phyloP scores from a whole-genome alignment of 1,140 invertebrate genomes.

The Lordiphosa stackelbergi region DNA sequence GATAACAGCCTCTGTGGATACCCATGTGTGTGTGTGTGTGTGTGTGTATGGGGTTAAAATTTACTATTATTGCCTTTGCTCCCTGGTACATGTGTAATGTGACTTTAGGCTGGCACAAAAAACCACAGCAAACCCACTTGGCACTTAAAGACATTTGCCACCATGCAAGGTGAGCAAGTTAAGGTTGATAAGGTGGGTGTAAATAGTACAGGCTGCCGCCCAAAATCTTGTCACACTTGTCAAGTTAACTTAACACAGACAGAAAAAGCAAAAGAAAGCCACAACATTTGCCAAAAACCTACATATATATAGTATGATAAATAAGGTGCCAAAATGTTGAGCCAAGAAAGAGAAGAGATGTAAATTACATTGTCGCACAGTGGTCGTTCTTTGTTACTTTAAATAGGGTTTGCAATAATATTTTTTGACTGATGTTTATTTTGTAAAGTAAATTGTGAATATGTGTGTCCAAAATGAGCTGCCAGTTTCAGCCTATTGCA shows the following conservation, averaged over 20 bases:
- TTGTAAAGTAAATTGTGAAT: too few relatives aligned
- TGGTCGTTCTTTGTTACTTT: too few relatives aligned
- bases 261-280: neutral
- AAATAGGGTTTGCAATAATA: too few relatives aligned
- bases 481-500: too few relatives aligned
- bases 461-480: too few relatives aligned
- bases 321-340: slow-evolving; percentile 5
- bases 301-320: slow-evolving; percentile 4
- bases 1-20: slow-evolving; percentile 6
- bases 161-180: slow-evolving; percentile 24
- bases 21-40: neutral
- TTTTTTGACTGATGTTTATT: too few relatives aligned
- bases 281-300: slow-evolving; percentile 1
- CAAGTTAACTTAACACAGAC: slow-evolving; percentile 41
- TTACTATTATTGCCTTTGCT: slow-evolving; percentile 54
- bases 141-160: slow-evolving; percentile 24
- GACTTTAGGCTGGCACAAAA: slow-evolving; percentile 30
- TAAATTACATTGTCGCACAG: slow-evolving; percentile 4
- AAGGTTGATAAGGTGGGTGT: slow-evolving; percentile 1
- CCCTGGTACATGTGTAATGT: slow-evolving; percentile 61
- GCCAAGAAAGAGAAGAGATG: neutral
- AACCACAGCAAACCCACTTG: slow-evolving; percentile 43
- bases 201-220: slow-evolving; percentile 20
- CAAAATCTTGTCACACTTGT: slow-evolving; percentile 71
- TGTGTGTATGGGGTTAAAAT: slow-evolving; percentile 32